Percentiles rank a stretch among this genome's conserved stretches.
These are phyloP conservation scores for Drosophila trapezifrons DNA, from an alignment of 1,140 invertebrate genomes.

Conservation along the genomic window DNA sequence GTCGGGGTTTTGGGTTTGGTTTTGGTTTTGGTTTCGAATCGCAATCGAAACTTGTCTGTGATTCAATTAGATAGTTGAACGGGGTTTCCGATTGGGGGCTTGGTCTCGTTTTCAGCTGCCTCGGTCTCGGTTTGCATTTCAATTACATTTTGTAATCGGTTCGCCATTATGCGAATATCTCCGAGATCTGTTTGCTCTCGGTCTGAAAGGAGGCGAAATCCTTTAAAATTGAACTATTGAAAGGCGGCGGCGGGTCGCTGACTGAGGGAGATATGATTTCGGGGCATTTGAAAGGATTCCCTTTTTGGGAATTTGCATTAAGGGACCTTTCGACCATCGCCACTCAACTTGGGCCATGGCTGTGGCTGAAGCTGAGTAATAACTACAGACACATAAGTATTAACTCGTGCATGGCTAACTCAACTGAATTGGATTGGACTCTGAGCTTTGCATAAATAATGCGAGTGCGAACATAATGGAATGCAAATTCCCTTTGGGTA, in stretches of 20 bases:
- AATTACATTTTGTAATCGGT: slow-evolving; percentile 54
- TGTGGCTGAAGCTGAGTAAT: slow-evolving; percentile 22
- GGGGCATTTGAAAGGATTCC: slow-evolving; percentile 34
- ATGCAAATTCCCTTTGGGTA: slow-evolving; percentile 28
- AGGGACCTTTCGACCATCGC: slow-evolving; percentile 18
- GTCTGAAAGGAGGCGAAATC: slow-evolving; percentile 30
- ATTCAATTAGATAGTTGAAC: slow-evolving; percentile 42
- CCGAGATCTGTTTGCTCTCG: slow-evolving; percentile 26
- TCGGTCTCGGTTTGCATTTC: slow-evolving; percentile 29
- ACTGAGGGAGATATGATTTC: slow-evolving; percentile 9
- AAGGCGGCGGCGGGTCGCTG: background rate
- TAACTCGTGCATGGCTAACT: slow-evolving; percentile 31
- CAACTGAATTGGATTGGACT: slow-evolving; percentile 26
- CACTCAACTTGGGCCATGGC: background rate
- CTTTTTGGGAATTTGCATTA: slow-evolving; percentile 28
- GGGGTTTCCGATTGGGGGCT: background rate
- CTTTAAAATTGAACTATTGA: slow-evolving; percentile 46
- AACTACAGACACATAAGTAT: slow-evolving; percentile 30
- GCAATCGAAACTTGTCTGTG: slow-evolving; percentile 14
- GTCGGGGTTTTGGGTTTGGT: slow-evolving; percentile 13
- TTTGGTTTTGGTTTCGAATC: slow-evolving; percentile 9
- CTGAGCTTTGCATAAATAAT: slow-evolving; percentile 41
- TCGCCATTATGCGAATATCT: slow-evolving; percentile 36
- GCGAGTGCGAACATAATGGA: slow-evolving; percentile 19
- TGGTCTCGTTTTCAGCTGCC: slow-evolving; percentile 10